phyloP scores from a whole-genome alignment of 1,140 invertebrate genomes.

The Diuraphis noxia region DNA sequence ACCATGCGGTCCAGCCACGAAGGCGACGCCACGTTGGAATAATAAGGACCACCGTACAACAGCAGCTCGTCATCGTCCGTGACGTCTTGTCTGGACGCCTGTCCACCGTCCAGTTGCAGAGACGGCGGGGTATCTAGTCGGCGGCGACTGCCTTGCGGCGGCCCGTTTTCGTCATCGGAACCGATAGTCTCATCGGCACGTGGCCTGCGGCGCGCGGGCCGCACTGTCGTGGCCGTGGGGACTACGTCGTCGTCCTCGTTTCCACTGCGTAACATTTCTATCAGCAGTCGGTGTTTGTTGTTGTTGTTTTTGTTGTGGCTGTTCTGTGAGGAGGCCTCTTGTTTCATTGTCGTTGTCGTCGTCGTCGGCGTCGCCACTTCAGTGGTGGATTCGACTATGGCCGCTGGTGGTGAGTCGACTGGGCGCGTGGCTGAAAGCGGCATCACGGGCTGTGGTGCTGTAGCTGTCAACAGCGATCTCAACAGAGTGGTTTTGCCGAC shows the following conservation, averaged over 20 bases:
- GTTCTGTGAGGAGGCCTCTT: background rate
- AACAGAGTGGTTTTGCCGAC: background rate
- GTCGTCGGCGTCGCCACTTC: background rate
- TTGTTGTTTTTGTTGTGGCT: background rate
- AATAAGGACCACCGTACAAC: slow-evolving; percentile 13
- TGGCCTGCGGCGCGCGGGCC: background rate
- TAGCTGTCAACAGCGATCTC: background rate
- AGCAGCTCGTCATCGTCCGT: background rate
- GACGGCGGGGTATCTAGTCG: background rate
- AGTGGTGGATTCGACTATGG: background rate
- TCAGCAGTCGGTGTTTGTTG: slow-evolving; percentile 13
- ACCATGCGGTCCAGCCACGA: slow-evolving; percentile 32
- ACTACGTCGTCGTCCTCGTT: background rate
- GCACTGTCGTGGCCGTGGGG: background rate
- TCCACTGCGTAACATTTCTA: slow-evolving; percentile 8
- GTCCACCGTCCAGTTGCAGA: background rate
- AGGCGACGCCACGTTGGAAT: background rate
- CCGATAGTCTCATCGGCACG: background rate
- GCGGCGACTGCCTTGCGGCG: background rate
- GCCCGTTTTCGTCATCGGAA: background rate
- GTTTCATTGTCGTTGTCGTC: background rate
- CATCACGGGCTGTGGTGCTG: background rate
- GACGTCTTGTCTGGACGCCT: background rate
- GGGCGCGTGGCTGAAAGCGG: background rate
- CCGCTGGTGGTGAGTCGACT: background rate